These are phyloP conservation scores for Ictalurus punctatus DNA, from an alignment of 2,113 vertebrate species.

Conservation along the genomic window DNA sequence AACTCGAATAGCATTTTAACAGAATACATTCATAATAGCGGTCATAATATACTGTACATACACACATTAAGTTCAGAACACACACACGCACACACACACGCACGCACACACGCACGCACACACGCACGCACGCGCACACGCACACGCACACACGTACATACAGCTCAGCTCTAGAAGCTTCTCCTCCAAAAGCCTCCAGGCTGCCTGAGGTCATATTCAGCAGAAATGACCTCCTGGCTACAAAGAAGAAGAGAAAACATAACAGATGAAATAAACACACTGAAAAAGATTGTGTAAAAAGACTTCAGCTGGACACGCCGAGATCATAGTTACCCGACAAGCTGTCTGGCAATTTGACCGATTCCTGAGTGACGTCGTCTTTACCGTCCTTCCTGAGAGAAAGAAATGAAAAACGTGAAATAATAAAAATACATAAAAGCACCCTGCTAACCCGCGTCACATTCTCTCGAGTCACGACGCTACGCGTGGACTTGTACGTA, in stretches of 20 bases:
- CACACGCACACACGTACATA: constrained; percentile 59
- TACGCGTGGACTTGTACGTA: constrained; percentile 48
- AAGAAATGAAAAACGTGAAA: neutral
- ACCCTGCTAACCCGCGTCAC: neutral
- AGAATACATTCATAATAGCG: neutral
- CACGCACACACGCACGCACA: neutral
- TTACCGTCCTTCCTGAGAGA: constrained; percentile 58
- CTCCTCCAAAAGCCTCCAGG: constrained; percentile 83
- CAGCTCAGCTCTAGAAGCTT: constrained; percentile 80
- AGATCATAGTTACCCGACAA: constrained; percentile 61
- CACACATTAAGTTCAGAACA: neutral
- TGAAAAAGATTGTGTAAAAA: neutral
- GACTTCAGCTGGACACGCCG: neutral
- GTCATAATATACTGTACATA: neutral
- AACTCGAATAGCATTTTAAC: neutral
- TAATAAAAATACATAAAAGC: neutral
- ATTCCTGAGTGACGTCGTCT: constrained; percentile 63
- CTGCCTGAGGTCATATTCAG: constrained; percentile 78
- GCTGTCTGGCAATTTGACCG: constrained; percentile 62
- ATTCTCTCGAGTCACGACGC: neutral
- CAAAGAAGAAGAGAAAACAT: neutral
- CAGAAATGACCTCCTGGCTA: constrained; percentile 69
- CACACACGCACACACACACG: too few species aligned
- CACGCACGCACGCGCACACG: neutral
- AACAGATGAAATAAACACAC: neutral